phyloP scores from a whole-genome alignment of 2,797 vertebrate species.

The Cheirogaleus major region DNA sequence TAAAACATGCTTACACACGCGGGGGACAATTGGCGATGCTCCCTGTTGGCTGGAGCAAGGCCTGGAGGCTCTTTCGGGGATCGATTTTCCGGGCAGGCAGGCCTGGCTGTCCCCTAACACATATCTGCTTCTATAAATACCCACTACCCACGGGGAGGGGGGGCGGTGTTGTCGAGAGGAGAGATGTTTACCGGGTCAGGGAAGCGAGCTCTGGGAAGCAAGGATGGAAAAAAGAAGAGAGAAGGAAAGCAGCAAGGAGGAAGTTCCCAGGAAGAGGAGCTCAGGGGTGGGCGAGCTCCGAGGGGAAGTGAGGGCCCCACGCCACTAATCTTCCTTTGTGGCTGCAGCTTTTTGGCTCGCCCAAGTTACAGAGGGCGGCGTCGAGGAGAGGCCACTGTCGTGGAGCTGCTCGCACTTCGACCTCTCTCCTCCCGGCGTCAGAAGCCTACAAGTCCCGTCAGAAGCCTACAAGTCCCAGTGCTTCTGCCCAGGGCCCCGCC shows the following conservation, averaged over 20 bases:
- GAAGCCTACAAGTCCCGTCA: background rate
- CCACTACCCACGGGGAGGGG: slow-evolving; percentile 7
- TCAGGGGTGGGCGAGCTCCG: slow-evolving; percentile 50
- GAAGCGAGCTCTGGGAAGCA: slow-evolving; percentile 45
- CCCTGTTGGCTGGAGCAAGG: slow-evolving; percentile 62
- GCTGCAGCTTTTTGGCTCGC: slow-evolving; percentile 40
- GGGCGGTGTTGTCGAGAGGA: background rate
- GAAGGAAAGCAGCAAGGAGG: background rate
- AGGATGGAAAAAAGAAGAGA: background rate
- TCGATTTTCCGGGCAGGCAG: slow-evolving; percentile 73
- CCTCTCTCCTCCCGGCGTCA: background rate
- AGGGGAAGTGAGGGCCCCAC: slow-evolving; percentile 63
- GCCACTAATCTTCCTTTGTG: slow-evolving; percentile 69
- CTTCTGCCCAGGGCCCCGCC: background rate
- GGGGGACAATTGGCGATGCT: slow-evolving; percentile 66
- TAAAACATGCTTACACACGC: slow-evolving; percentile 82
- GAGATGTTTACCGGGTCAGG: slow-evolving; percentile 57
- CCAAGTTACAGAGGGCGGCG: slow-evolving; percentile 36
- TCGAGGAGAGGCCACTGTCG: background rate
- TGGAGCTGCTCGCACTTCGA: background rate
- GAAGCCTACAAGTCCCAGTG: background rate
- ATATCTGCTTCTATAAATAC: slow-evolving; percentile 84
- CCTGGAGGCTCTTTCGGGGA: slow-evolving; percentile 71
- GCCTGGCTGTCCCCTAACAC: slow-evolving; percentile 79
- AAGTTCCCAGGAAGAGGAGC: slow-evolving; percentile 59